Evolutionary conservation across 2,797 vertebrate species (phyloP), one percentile per base, ranked within the genome.

Genomic region (Phalloptychus januarius): DNA sequence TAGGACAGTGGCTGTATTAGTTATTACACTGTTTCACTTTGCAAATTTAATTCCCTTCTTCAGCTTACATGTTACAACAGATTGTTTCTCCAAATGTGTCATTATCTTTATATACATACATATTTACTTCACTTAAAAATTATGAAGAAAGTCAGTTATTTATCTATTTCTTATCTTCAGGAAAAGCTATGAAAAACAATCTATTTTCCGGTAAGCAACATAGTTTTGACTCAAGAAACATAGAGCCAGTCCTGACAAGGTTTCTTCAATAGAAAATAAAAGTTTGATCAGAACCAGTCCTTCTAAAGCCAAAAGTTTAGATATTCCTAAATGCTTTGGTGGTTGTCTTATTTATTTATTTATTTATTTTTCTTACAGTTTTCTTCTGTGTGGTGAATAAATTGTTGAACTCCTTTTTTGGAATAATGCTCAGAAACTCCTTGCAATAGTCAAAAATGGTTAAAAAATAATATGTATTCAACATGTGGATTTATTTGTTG

Each of bases 201-300:
- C 28, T 56, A 54, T 8, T 52, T 56, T 58, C 78, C 70, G 63
- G 72, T 79, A 58, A 79, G 69, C 7, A 28, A 33, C 16, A 33
- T 58, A 13, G 10, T 28, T 58, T 15, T 54, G 23, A 54, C 25
- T 56, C 11, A 28, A n/a, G 25, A 28, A 31, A 16, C 48, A 50
- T 7, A 50, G 48, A 23, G 20, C 6, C 25, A n/a, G 3, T 31
- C 12, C 56, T 15, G 11, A 28, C 11, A 13, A 13, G 54, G 56
- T 15, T 13, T 58, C 12, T n/a, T 28, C 12, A 15, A 12, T 0
- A 31, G 56, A 4, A 31, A 58, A 58, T 28, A 31, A 28, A 58
- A 28, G 56, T 31, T 58, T 58, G 25, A 11, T n/a, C 54, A 3
- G 28, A n/a, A 56, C 54, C 0, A 12, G 50, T 23, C 50, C 25